These are phyloP conservation scores for Bettongia penicillata DNA, from an alignment of 2,113 vertebrate species.

Conservation along the genomic window DNA sequence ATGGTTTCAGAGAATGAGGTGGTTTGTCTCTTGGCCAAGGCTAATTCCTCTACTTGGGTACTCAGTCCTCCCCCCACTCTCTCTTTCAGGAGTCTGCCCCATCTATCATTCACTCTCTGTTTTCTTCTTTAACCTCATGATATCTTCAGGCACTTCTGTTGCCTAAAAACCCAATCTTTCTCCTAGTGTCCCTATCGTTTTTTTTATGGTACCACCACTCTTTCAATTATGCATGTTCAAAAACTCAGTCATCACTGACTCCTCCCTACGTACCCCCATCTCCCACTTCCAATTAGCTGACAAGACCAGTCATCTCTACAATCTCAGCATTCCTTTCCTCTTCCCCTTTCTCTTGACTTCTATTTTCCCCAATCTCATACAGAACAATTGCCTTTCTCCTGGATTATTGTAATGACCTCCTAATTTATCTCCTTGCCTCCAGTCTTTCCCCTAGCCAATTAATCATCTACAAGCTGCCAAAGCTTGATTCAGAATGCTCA, in stretches of 20 bases:
- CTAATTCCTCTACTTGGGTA: too few species aligned
- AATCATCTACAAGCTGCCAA: not conserved
- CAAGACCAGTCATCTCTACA: not conserved
- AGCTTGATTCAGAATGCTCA: not conserved
- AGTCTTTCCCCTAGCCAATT: not conserved
- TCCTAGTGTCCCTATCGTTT: not conserved
- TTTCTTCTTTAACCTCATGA: too few species aligned
- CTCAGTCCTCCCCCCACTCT: too few species aligned
- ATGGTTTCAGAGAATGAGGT: too few species aligned
- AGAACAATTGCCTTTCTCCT: not conserved
- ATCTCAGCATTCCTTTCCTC: not conserved
- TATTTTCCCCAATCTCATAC: not conserved
- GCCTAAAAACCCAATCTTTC: not conserved
- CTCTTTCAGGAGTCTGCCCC: too few species aligned
- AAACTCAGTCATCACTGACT: not conserved
- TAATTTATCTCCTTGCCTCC: too few species aligned
- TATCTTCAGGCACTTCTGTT: too few species aligned
- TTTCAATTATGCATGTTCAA: not conserved
- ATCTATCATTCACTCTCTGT: too few species aligned
- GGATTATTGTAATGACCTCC: not conserved
- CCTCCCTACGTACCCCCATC: not conserved
- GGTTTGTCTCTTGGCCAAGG: too few species aligned
- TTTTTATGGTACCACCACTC: not conserved
- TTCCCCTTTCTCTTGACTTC: not conserved
- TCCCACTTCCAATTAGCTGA: not conserved